Conservation (phyloP, 23 tunicate genomes). For the Styela plicata region DNA sequence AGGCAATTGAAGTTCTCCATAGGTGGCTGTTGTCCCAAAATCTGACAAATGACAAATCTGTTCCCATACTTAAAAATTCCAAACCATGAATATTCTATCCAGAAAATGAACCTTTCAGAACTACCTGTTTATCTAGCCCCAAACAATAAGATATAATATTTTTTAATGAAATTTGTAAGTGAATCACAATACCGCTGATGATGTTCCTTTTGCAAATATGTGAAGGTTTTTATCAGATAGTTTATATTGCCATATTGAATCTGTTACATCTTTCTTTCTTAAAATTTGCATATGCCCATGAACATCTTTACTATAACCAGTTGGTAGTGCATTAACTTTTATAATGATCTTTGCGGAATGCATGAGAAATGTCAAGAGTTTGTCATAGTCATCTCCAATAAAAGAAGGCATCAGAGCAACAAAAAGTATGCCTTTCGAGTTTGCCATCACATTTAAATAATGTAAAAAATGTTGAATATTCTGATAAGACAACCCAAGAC, state of each 20-base stretch:
- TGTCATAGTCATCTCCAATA: background rate
- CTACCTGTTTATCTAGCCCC: background rate
- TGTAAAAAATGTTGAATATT: constrained; percentile 42
- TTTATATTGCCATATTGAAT: constrained; percentile 47
- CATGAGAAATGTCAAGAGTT: background rate
- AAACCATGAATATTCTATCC: no score
- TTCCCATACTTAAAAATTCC: no score
- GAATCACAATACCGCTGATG: constrained; percentile 70
- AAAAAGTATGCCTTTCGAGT: constrained; percentile 1
- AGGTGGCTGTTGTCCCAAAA: no score
- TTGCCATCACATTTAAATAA: constrained; percentile 32
- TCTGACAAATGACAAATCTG: no score
- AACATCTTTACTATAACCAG: constrained; percentile 89
- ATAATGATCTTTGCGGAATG: constrained; percentile 36
- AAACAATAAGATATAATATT: background rate
- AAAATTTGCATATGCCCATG: constrained; percentile 40
- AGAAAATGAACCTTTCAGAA: background rate
- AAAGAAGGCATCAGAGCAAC: constrained; percentile 33
- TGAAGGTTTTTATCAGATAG: constrained; percentile 54
- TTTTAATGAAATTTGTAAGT: no score
- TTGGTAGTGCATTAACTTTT: constrained; percentile 34
- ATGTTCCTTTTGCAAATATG: constrained; percentile 80
- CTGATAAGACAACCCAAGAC: constrained; percentile 23
- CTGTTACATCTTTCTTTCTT: background rate
- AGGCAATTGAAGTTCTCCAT: no score